Conservation (phyloP, 2,113 vertebrate genomes). For the Poeciliopsis retropinna region DNA sequence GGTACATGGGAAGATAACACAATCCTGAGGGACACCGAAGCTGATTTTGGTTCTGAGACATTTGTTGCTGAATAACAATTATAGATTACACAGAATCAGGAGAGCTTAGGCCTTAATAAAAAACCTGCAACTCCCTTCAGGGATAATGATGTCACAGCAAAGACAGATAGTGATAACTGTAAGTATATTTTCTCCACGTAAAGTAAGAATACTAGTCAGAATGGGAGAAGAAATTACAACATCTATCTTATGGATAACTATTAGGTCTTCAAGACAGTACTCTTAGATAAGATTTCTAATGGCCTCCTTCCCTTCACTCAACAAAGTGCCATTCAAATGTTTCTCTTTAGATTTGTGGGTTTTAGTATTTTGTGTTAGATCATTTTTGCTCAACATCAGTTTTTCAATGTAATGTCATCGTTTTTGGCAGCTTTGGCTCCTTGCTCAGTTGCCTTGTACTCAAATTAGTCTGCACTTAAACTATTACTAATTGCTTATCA, state of each 20-base stretch:
- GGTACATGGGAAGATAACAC: too few relatives aligned
- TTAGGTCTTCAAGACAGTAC: too few relatives aligned
- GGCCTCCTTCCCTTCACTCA: not conserved
- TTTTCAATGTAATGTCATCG: not conserved
- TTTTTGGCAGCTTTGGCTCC: not conserved
- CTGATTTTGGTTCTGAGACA: too few relatives aligned
- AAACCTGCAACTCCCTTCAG: not conserved
- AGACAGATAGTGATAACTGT: not conserved
- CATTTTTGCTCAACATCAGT: not conserved
- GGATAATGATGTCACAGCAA: not conserved
- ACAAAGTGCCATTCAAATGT: not conserved
- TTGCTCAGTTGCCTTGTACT: not conserved
- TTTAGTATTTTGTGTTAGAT: not conserved
- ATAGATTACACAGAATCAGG: not conserved
- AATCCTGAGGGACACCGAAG: too few relatives aligned
- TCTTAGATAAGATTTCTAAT: not conserved
- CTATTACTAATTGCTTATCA: conserved; percentile 13
- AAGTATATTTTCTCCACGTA: not conserved
- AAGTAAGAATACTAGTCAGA: not conserved
- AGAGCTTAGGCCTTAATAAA: not conserved
- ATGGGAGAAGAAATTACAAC: not conserved
- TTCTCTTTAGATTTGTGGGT: not conserved
- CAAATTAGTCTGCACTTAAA: not conserved
- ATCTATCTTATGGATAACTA: not conserved
- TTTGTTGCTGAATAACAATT: not conserved